A percentile compares a stretch with the other conserved stretches of the same genome.
Conservation (phyloP, 2,113 vertebrate species). For the Gambusia holbrooki region DNA sequence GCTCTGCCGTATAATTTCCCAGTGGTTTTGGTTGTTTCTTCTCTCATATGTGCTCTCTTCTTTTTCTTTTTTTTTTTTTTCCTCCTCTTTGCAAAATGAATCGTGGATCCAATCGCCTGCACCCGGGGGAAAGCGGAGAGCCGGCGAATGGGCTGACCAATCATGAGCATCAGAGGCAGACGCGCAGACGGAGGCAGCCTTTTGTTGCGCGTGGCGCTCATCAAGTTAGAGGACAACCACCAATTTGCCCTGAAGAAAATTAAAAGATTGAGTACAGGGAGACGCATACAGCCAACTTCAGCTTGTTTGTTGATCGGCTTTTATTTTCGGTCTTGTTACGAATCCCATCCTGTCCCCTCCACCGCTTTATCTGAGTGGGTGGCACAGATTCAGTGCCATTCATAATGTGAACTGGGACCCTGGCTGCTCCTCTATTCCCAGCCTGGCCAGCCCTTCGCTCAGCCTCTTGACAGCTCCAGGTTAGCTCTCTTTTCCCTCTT, state of each 20-base stretch:
- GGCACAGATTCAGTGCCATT: conserved; percentile 56
- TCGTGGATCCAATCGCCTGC: conserved; percentile 75
- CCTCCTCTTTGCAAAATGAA: conserved; percentile 79
- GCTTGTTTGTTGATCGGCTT: conserved; percentile 32
- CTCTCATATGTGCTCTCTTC: conserved; percentile 69
- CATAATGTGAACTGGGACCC: conserved; percentile 69
- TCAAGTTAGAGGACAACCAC: conserved; percentile 65
- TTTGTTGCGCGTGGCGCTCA: conserved; percentile 65
- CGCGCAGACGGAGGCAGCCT: conserved; percentile 57
- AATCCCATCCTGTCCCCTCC: conserved; percentile 22
- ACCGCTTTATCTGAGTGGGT: conserved; percentile 56
- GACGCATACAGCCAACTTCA: conserved; percentile 37
- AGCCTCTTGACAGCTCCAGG: conserved; percentile 83
- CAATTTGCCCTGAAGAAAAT: conserved; percentile 55
- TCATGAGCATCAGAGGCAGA: conserved; percentile 74
- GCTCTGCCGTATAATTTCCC: conserved; percentile 82
- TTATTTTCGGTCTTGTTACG: conserved; percentile 4
- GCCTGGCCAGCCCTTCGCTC: conserved; percentile 68
- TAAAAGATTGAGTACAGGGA: conserved; percentile 51
- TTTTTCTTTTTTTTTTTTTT: not conserved
- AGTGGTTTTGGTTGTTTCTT: conserved; percentile 80
- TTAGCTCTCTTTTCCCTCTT: conserved; percentile 74
- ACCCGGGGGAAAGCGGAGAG: conserved; percentile 72
- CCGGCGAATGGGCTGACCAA: conserved; percentile 77
- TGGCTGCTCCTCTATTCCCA: conserved; percentile 63